Base-by-base conservation (phyloP, 2,888 invertebrate species). In the Eurytoma californica region DNA sequence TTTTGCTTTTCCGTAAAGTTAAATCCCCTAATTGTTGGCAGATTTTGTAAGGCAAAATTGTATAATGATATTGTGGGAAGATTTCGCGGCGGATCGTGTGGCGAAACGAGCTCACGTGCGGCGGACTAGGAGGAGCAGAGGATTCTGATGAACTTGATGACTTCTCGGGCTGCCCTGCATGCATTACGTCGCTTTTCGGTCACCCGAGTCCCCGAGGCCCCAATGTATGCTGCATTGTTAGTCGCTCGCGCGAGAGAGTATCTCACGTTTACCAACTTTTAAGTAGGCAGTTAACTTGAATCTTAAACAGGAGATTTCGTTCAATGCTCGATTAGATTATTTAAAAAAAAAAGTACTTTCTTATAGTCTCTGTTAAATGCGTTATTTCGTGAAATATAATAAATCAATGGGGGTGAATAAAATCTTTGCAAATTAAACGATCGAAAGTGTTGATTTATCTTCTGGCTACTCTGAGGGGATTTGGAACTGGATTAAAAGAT, bases 1-100 rank as follows among this genome's bases (percentile, higher is more conserved):
- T 7, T 39, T 39, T 39, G 39, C 39, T 39, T 39, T 39, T 39
- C 39, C 9, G 39, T 7, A 39, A 39, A 39, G 39, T 39, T 39
- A 1, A 39, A 39, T 39, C 39, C 7, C 39, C 9, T 39, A 39
- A 39, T 39, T 39, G 39, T 39, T 39, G 7, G 39, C 63, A 55
- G 57, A 70, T 78, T 72, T 73, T 72, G 78, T 63, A 78, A 78
- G 30, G 57, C 20, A 20, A 79, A 79, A 74, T 79, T 79, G 63
- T 79, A 68, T 74, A 79, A 79, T 69, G 74, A 78, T 67, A 67
- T 70, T 72, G 77, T 78, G 77, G 77, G 77, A 72, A 78, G 77
- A 72, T 78, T 69, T 75, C 61, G 39, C 61, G 75, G 63, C 28
- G 65, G 28, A 65, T 70, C 58, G 69, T 61, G 51, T 77, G 55